Conservation (phyloP, 2,888 invertebrate genomes). For the Neoaliturus tenellus region DNA sequence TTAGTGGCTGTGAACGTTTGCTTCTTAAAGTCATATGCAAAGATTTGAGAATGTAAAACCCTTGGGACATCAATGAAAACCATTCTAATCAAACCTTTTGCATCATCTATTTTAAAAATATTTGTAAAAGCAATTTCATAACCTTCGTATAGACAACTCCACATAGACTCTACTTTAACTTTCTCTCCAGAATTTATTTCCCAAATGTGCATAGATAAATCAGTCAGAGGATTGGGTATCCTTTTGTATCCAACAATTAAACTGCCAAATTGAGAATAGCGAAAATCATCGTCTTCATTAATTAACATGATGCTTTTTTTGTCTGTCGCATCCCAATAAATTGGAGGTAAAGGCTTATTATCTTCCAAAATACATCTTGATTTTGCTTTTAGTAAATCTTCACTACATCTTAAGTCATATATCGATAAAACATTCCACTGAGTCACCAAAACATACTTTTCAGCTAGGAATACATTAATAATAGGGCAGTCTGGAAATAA, state of each 20-base stretch:
- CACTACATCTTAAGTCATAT: conserved; percentile 4
- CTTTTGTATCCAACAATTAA: conserved; percentile 20
- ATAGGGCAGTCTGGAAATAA: conserved; percentile 16
- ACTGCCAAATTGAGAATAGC: conserved; percentile 18
- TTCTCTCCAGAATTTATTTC: conserved; percentile 1
- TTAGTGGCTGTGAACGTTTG: conserved; percentile 26
- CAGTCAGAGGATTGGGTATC: conserved; percentile 2
- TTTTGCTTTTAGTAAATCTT: neutral
- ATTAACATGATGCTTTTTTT: neutral
- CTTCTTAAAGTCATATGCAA: conserved; percentile 40
- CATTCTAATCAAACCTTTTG: neutral
- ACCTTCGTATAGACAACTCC: neutral
- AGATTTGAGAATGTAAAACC: neutral
- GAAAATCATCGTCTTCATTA: conserved; percentile 39
- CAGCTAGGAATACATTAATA: neutral
- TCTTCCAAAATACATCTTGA: conserved; percentile 7
- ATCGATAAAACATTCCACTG: conserved; percentile 31
- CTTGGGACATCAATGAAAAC: neutral
- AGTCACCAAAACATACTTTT: neutral
- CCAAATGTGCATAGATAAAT: conserved; percentile 27
- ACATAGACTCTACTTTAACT: conserved; percentile 25
- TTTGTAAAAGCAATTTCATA: conserved; percentile 27
- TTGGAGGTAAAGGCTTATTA: neutral
- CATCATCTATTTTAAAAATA: conserved; percentile 38
- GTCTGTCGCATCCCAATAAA: neutral